Base-by-base conservation (phyloP, 2,113 vertebrate genomes). In the Catagonus wagneri region DNA sequence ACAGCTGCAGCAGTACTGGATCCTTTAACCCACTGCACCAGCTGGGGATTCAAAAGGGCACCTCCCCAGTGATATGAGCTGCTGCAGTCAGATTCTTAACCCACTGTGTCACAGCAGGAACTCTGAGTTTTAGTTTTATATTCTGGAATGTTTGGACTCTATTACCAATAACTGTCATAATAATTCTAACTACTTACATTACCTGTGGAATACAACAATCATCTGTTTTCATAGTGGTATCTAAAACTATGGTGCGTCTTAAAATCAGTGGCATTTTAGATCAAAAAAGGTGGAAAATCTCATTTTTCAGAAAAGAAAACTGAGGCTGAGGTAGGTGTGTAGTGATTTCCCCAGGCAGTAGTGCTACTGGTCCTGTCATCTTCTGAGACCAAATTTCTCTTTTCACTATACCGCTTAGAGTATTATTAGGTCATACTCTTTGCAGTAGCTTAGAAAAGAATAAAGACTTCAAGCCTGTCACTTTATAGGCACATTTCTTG, bases 111-210 rank as follows among this genome's bases (percentile, higher is more conserved):
- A 44, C 44, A 44, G 44, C 4, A 44, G 44, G 44, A 44, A 44
- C 44, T 44, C 44, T 44, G 44, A 11, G 15, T 56, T 76, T 83
- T 76, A 78, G 52, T 83, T 90, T 93, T 87, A 72, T 94, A 74
- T 90, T 92, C 75, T 95, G 84, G 80, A 96, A 76, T 27, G 84
- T 86, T 83, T 92, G 39, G 19, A 86, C 16, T 83, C 29, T 95
- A 39, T 63, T 75, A 54, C n/a, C 72, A 84, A 69, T 74, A 90
- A 61, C 69, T 58, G 79, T 89, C 44, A 63, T 66, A 54, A 65
- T 66, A 79, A 74, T 71, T 80, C 23, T 44, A 75, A 84, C 22
- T 71, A 32, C 85, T 52, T 84, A 34, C 39, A 85, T 97, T 88
- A 89, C 6, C 2, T 86, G 16, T 80, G 44, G 20, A 86, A 58